A percentile compares a stretch with the other conserved stretches of the same genome.
These are phyloP conservation scores for Pseudocheirus occidentalis DNA, from an alignment of 2,797 vertebrate genomes.

Conservation along the genomic window DNA sequence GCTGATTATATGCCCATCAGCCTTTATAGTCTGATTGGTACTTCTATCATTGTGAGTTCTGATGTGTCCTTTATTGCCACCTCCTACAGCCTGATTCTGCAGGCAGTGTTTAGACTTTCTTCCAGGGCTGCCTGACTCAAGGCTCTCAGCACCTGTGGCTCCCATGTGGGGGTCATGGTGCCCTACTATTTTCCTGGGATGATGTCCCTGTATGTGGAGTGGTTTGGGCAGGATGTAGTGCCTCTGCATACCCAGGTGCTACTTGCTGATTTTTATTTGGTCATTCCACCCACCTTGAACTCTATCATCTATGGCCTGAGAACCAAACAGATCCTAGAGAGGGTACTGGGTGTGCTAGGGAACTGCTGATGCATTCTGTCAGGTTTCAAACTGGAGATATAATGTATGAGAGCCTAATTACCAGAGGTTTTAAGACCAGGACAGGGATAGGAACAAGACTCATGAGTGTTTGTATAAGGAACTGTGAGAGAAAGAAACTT, in stretches of 20 bases:
- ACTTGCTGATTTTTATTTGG: conserved; percentile 41
- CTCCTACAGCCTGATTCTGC: conserved; percentile 26
- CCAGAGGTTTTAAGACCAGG: not conserved
- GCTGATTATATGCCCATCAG: conserved; percentile 68
- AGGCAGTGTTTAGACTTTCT: conserved; percentile 38
- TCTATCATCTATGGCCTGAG: conserved; percentile 19
- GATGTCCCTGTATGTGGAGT: conserved; percentile 25
- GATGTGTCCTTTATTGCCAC: conserved; percentile 27
- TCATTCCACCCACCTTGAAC: conserved; percentile 40
- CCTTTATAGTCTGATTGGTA: conserved; percentile 72
- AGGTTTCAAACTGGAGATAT: not conserved
- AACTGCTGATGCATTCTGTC: conserved; percentile 23
- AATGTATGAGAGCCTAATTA: not conserved
- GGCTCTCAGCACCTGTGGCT: conserved; percentile 49
- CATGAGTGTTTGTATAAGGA: not conserved
- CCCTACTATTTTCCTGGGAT: conserved; percentile 48
- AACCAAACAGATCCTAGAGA: conserved; percentile 11
- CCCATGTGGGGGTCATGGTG: conserved; percentile 54
- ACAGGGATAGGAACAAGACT: not conserved
- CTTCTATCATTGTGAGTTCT: conserved; percentile 59
- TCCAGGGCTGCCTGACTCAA: not conserved
- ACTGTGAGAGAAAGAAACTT: not conserved
- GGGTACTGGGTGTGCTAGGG: not conserved
- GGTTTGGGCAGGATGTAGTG: conserved; percentile 29
- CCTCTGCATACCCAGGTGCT: conserved; percentile 60